Base-by-base conservation (phyloP, 2,113 vertebrate species). In the Anolis carolinensis region DNA sequence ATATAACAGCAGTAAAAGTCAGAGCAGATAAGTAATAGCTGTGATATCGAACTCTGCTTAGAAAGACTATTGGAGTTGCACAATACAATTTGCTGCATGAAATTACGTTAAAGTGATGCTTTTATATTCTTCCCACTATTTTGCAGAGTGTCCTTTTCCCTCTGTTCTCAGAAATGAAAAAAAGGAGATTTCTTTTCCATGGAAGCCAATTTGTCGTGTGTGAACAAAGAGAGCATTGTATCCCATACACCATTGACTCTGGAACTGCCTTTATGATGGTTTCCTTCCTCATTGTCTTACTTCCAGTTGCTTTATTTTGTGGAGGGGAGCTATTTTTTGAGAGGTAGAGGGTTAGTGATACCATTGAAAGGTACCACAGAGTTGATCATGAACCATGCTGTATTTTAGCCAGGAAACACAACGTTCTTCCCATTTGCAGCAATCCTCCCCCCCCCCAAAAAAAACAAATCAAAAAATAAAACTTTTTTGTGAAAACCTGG, bases 121-220 rank as follows among this genome's bases (percentile, higher is more conserved):
- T 85, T 59, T 67, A 25, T 81, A 3, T 83, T 44, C 14, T 59
- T 7, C 48, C 86, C 23, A 85, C 82, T 59, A 44, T 84, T 84
- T 82, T 79, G 81, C 14, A 39, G 30, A 67, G 67, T 23, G 63
- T 27, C 1, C 68, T 70, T 80, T 21, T 71, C 70, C 25, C 1
- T 36, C 0, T 30, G 1, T n/a, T 89, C 88, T 91, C 63, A 81
- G 30, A 7, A 1, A 82, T 0, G 4, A 89, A 4, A 83, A 73
- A 85, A 25, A 23, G 36, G 86, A 67, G 73, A 21, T 30, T 62
- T 86, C 9, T 0, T 2, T 72, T 0, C 39, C 2, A 48, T 25
- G 79, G 52, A 67, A 9, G 1, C 10, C 44, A 11, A 2, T 27
- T 25, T 75, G 81, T 84, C 39, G n/a, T 1, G 1, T 10, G 0